Base-by-base conservation (phyloP, 2,888 invertebrate species). In the Andrena trimmerana region DNA sequence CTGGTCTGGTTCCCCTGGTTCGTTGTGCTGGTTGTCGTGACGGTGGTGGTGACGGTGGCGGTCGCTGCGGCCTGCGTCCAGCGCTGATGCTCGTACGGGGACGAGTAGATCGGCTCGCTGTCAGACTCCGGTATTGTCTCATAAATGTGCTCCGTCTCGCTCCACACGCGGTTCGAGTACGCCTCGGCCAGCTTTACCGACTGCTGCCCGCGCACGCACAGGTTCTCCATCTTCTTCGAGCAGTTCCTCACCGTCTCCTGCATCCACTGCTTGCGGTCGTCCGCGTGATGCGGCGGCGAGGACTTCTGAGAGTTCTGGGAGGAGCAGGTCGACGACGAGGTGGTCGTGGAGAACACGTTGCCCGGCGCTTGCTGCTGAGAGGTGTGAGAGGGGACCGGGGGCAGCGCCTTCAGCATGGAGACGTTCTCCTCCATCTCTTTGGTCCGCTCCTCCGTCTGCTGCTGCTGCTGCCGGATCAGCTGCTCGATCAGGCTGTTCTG, bases 91-190 rank as follows among this genome's bases (percentile, higher is more conserved):
- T 96, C 96, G 90, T 96, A 96, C 0, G 96, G 96, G 50, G 95
- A 95, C 62, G 96, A 96, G 88, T 96, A 96, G 67, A 96, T 95
- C 1, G 96, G 96, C 87, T 96, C 96, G 1, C 95, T 95, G 90
- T 96, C 96, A 2, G 95, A 95, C 87, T 96, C 96, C 1, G 96
- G 96, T 87, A 96, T 96, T 2, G 96, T 96, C 91, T 96, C 96
- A 89, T 96, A 96, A 74, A 96, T 96, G 90, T 96, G 96, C 85
- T 96, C 96, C 16, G 95, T 95, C 82, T 96, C 96, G 83, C 93
- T 93, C 93, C 93, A 93, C 0, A 92, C 89, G 68, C 92, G 92
- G 69, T 89, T 92, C 33, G 92, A 90, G 29, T 93, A 93, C 4
- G 92, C 90, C n/a, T 92, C 93, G 16, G 90, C 84, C n/a, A 93